These are phyloP conservation scores for Riptortus pedestris DNA, from an alignment of 1,140 invertebrate species.

Conservation along the genomic window DNA sequence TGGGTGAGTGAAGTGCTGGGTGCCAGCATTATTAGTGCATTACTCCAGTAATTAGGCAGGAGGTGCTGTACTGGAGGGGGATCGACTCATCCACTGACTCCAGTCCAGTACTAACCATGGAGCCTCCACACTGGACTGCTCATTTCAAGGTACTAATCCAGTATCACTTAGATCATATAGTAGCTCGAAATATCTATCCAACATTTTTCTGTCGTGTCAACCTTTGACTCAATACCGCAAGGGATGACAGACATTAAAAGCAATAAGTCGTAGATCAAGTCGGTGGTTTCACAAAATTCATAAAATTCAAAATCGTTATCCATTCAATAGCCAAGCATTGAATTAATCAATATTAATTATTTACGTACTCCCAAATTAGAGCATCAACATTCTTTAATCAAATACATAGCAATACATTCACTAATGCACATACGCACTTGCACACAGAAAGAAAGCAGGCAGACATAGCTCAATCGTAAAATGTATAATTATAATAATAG, in stretches of 20 bases:
- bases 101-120: neutral
- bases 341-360: too few relatives aligned
- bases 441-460: too few relatives aligned
- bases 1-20: slow-evolving; percentile 20
- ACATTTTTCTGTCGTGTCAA: neutral
- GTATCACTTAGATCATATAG: neutral
- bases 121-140: neutral
- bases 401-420: too few relatives aligned
- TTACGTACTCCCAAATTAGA: too few relatives aligned
- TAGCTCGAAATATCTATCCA: neutral
- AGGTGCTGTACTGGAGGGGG: neutral
- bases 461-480: too few relatives aligned
- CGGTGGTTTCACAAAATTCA: too few relatives aligned
- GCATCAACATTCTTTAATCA: too few relatives aligned
- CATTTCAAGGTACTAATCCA: neutral
- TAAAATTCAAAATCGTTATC: too few relatives aligned
- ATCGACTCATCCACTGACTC: too few relatives aligned
- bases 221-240: neutral
- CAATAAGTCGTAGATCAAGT: neutral
- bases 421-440: too few relatives aligned
- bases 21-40: slow-evolving; percentile 14
- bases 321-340: too few relatives aligned
- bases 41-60: slow-evolving; percentile 7
- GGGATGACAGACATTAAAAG: neutral
- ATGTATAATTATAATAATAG: too few relatives aligned